These are phyloP conservation scores for Conopomorpha cramerella DNA, from an alignment of 1,140 invertebrate genomes.

Conservation along the genomic window DNA sequence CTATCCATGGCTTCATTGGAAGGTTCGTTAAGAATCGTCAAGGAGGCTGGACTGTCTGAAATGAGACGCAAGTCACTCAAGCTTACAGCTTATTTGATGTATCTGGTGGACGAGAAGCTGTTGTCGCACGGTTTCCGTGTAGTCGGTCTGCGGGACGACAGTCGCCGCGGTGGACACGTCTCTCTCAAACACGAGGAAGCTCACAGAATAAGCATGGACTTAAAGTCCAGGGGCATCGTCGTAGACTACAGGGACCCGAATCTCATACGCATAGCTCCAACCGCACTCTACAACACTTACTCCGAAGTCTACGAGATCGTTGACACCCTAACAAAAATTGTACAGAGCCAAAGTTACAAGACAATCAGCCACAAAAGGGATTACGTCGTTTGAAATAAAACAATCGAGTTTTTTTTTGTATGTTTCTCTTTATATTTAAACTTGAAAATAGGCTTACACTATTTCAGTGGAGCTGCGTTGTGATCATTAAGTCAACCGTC, in stretches of 20 bases:
- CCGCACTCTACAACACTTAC: conserved; percentile 34
- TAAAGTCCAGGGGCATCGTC: conserved; percentile 23
- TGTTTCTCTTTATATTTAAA: no score
- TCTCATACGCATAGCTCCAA: conserved; percentile 27
- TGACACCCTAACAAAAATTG: conserved; percentile 25
- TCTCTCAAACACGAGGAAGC: conserved; percentile 36
- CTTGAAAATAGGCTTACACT: no score
- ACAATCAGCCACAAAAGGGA: conserved; percentile 8
- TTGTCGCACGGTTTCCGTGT: conserved; percentile 21
- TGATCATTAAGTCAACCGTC: no score
- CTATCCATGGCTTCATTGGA: conserved; percentile 32
- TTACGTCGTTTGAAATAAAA: conserved; percentile 15
- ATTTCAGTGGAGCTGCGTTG: no score
- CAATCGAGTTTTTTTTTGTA: no score
- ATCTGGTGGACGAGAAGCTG: conserved; percentile 27
- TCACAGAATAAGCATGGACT: conserved; percentile 26
- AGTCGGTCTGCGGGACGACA: conserved; percentile 27
- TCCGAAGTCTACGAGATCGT: conserved; percentile 28
- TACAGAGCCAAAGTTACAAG: conserved; percentile 25
- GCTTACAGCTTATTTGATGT: conserved; percentile 40
- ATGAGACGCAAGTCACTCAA: conserved; percentile 35
- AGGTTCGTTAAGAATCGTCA: conserved; percentile 26
- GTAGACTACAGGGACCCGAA: conserved; percentile 34
- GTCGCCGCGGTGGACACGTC: conserved; percentile 31
- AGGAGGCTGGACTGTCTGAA: conserved; percentile 25